Evolutionary conservation across 2,113 vertebrate genomes (phyloP).

Genomic region (Pampusana beccarii): DNA sequence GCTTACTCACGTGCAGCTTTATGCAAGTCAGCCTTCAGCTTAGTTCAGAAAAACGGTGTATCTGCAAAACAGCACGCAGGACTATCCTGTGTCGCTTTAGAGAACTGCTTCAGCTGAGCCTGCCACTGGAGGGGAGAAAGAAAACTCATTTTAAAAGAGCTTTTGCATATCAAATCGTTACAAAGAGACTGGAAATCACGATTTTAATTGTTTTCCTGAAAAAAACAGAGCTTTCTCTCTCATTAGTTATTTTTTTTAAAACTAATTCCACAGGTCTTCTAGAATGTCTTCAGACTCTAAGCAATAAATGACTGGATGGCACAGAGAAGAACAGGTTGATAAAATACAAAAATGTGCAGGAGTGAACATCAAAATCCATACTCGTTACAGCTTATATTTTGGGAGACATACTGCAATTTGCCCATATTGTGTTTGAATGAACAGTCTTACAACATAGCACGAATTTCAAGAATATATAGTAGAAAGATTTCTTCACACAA

Average conservation of each 20-base stretch:
- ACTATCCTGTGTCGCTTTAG: neutral
- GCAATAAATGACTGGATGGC: neutral
- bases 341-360: neutral
- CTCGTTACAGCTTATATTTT: neutral
- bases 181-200: neutral
- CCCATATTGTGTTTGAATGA: constrained; percentile 8
- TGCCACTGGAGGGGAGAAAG: neutral
- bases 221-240: neutral
- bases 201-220: neutral
- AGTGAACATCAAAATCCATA: neutral
- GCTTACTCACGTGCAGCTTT: neutral
- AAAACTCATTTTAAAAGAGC: neutral
- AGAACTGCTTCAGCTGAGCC: neutral
- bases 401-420: constrained; percentile 20
- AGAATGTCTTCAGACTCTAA: neutral
- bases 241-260: neutral
- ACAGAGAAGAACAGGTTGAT: neutral
- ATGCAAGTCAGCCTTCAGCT: neutral
- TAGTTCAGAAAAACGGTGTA: neutral
- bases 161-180: neutral
- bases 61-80: neutral
- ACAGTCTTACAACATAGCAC: neutral
- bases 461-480: neutral
- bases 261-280: neutral
- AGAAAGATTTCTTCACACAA: neutral